Evolutionary conservation across 2,888 invertebrate species (phyloP).

Genomic region (Aphelenchoides bicaudatus): DNA sequence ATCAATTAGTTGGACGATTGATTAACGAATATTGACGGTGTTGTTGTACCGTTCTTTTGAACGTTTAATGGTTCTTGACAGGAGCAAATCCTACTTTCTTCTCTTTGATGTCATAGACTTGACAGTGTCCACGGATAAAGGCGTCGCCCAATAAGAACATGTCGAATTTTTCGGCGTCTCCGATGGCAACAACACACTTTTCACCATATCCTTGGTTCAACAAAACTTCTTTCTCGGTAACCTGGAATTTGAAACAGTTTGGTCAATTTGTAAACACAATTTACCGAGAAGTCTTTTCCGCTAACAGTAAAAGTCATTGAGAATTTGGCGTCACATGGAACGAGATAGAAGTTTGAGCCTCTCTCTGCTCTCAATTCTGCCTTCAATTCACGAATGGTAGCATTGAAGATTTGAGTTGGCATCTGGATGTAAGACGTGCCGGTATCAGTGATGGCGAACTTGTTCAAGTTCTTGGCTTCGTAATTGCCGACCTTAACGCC

Average conservation of each 20-base stretch:
- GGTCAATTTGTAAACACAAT: no score
- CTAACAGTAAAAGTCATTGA: slow-evolving; percentile 4
- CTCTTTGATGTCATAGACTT: slow-evolving; percentile 14
- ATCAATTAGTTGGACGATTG: no score
- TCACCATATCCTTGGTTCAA: slow-evolving; percentile 3
- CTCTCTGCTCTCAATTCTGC: no score
- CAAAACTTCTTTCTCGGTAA: slow-evolving; percentile 6
- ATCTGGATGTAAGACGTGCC: slow-evolving; percentile 15
- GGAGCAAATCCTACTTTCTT: slow-evolving; percentile 15
- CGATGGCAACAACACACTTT: slow-evolving; percentile 7
- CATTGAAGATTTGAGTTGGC: slow-evolving; percentile 5
- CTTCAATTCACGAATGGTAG: not conserved
- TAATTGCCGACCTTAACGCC: not conserved
- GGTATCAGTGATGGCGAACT: slow-evolving; percentile 20
- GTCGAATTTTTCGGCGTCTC: slow-evolving; percentile 7
- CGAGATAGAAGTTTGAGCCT: not conserved
- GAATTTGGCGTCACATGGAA: slow-evolving; percentile 15
- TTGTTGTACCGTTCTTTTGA: no score
- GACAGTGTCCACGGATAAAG: slow-evolving; percentile 7
- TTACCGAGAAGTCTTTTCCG: no score
- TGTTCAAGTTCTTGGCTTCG: not conserved
- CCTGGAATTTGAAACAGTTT: no score
- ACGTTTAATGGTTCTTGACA: no score
- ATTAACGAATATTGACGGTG: no score
- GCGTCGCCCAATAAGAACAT: slow-evolving; percentile 16